Evolutionary conservation across 1,140 invertebrate species (phyloP).

Genomic region (Trinorchestia longiramus): DNA sequence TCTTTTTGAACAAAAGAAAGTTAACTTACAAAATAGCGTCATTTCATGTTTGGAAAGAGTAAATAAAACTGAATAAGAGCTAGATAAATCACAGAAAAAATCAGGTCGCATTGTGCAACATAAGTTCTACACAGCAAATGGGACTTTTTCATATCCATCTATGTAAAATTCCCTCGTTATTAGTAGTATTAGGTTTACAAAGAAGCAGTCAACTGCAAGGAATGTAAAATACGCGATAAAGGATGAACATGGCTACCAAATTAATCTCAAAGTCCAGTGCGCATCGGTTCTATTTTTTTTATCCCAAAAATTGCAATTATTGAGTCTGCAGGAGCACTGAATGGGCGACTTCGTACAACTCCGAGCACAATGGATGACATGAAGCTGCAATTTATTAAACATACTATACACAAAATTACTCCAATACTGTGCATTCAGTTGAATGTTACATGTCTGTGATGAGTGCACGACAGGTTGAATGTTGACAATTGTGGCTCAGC

Average conservation of each 20-base stretch:
- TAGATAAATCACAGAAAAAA: background rate
- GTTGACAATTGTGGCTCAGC: background rate
- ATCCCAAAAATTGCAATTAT: background rate
- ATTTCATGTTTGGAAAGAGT: too few relatives aligned
- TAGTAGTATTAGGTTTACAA: background rate
- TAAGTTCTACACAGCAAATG: background rate
- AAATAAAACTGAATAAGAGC: too few relatives aligned
- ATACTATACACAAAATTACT: background rate
- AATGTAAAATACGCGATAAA: background rate
- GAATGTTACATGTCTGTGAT: background rate
- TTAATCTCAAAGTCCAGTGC: background rate
- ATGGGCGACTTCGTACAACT: background rate
- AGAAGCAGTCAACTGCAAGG: background rate
- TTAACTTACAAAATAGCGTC: too few relatives aligned
- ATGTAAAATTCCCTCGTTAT: background rate
- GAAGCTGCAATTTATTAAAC: too few relatives aligned
- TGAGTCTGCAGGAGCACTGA: background rate
- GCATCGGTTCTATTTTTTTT: background rate
- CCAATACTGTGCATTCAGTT: background rate
- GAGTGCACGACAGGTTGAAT: background rate
- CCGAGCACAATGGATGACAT: background rate
- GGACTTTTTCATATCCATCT: background rate
- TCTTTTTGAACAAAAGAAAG: too few relatives aligned
- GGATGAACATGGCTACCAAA: background rate
- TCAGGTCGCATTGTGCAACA: background rate